Evolutionary conservation across 2,797 vertebrate genomes (phyloP), one percentile per base, ranked within the genome.

Genomic region (Lacerta agilis): DNA sequence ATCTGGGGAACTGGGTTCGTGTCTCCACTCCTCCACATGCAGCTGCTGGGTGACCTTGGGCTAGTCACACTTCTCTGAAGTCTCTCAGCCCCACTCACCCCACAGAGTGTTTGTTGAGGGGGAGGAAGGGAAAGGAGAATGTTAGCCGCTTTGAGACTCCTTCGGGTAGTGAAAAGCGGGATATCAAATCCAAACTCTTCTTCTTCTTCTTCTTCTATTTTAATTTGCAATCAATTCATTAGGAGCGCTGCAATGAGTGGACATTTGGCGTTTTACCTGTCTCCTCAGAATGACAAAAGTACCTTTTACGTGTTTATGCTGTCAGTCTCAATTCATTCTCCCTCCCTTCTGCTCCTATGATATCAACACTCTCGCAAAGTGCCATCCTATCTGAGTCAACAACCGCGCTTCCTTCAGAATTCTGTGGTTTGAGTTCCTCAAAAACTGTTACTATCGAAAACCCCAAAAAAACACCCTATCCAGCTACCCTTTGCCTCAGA

Each of bases 391-490:
- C 90, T 91, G 27, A 89, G 88, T 90, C 72, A 89, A 90, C 77
- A 90, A 72, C 38, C 29, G 83, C 85, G 90, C 83, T 92, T 79
- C 83, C 85, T 93, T 92, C 83, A 86, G 45, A 75, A 89, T 84
- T 43, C 75, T 83, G 75, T 41, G 86, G 33, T 87, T 45, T 38
- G 49, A 87, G 82, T 49, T 36, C 55, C 86, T 86, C 72, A 55
- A 73, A 91, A 85, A 90, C 9, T 72, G 55, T 27, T 15, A 73
- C 61, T 92, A 85, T 79, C 75, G 17, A 38, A 94, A 80, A 66
- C 27, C 38, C 36, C 7, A 64, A 23, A 64, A 64, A 64, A 64
- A 5, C 61, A 64, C 29, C 64, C 66, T 82, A 69, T 5, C 75
- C 79, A 87, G 61, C 77, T 89, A n/a, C 67, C 0, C 0, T 81